phyloP scores from a whole-genome alignment of 1,140 invertebrate genomes.

The Drosophila orena region DNA sequence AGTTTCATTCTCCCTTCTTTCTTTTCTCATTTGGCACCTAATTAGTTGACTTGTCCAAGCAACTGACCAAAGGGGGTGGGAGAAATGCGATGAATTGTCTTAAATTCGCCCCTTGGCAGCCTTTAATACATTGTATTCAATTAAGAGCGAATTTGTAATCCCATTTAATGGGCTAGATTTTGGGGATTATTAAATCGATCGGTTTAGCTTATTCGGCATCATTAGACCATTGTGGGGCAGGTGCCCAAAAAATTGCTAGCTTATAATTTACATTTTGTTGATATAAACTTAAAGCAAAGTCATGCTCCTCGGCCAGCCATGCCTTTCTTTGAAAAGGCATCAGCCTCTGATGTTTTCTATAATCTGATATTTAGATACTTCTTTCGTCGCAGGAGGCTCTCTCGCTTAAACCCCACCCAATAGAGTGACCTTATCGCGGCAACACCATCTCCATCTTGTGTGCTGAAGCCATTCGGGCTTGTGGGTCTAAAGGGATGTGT shows the following conservation, averaged over 20 bases:
- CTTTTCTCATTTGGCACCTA: slow-evolving; percentile 51
- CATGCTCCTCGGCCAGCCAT: no score
- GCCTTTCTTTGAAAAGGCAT: background rate
- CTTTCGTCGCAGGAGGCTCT: background rate
- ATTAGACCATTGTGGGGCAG: background rate
- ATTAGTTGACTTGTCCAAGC: slow-evolving; percentile 53
- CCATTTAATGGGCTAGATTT: background rate
- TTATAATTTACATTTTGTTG: background rate
- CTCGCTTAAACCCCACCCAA: slow-evolving; percentile 4
- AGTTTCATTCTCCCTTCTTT: slow-evolving; percentile 26
- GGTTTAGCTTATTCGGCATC: background rate
- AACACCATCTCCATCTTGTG: slow-evolving; percentile 42
- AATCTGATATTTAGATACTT: slow-evolving; percentile 12
- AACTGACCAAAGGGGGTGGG: slow-evolving; percentile 3
- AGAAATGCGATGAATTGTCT: slow-evolving; percentile 31
- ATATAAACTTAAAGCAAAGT: background rate
- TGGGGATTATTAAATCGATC: background rate
- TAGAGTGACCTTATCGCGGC: slow-evolving; percentile 31
- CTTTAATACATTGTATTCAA: slow-evolving; percentile 26
- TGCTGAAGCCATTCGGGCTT: background rate
- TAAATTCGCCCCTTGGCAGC: slow-evolving; percentile 19
- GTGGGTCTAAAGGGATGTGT: slow-evolving; percentile 32
- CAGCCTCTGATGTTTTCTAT: background rate
- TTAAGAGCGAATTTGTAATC: slow-evolving; percentile 2
- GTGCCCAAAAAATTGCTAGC: background rate